These are phyloP conservation scores for Malacoraja senta DNA, from an alignment of 2,797 vertebrate species.

Conservation along the genomic window DNA sequence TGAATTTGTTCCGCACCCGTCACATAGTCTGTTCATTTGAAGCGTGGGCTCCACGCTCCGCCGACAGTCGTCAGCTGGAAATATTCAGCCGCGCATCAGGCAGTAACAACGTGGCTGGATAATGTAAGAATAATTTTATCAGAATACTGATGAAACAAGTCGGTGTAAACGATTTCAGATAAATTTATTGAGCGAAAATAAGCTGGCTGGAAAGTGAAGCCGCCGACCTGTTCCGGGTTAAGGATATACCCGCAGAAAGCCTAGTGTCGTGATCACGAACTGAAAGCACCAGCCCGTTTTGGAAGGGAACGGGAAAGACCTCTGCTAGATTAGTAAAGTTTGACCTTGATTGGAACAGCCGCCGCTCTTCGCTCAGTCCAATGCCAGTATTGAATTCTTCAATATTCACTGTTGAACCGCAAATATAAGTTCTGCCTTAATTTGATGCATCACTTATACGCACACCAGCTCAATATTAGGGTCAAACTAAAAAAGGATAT, in stretches of 20 bases:
- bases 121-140: neutral
- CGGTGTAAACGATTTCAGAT: neutral
- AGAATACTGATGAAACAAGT: neutral
- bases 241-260: neutral
- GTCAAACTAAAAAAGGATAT: neutral
- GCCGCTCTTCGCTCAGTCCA: neutral
- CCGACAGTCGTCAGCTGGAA: neutral
- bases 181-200: neutral
- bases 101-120: conserved; percentile 2
- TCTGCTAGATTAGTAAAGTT: neutral
- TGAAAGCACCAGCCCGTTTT: neutral
- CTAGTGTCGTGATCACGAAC: neutral
- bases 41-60: neutral
- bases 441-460: neutral
- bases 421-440: conserved; percentile 48
- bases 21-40: neutral
- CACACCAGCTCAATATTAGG: too few relatives aligned
- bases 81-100: conserved; percentile 12
- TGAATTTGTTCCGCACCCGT: neutral
- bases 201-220: neutral
- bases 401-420: conserved; percentile 40
- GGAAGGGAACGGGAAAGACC: neutral
- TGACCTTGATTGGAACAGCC: neutral
- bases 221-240: neutral
- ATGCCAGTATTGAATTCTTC: neutral